phyloP scores from a whole-genome alignment of 2,797 vertebrate species.

The Channa striata region DNA sequence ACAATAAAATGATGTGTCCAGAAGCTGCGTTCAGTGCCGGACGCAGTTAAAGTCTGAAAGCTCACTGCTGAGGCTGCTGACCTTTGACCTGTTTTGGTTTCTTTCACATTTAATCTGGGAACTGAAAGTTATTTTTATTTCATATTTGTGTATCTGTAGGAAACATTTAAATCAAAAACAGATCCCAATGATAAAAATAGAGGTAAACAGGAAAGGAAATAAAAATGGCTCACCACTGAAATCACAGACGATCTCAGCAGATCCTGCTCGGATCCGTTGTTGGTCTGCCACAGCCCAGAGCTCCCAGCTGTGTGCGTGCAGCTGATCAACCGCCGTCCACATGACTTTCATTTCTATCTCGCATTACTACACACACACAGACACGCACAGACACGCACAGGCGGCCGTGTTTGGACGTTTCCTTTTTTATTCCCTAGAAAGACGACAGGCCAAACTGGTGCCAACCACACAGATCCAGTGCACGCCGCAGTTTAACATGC shows the following conservation, averaged over 20 bases:
- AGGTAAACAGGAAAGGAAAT: not conserved
- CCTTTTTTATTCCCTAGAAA: not conserved
- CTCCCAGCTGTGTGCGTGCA: constrained; percentile 61
- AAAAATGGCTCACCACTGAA: not conserved
- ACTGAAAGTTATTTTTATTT: no score
- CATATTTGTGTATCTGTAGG: no score
- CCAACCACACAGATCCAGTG: not conserved
- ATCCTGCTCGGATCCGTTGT: constrained; percentile 32
- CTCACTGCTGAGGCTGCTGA: no score
- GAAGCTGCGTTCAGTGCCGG: no score
- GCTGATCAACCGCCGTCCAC: constrained; percentile 64
- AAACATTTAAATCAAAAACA: not conserved
- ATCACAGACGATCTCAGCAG: constrained; percentile 5
- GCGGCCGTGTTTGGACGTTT: not conserved
- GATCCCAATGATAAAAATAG: not conserved
- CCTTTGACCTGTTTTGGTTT: no score
- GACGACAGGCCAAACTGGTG: not conserved
- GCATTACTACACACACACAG: constrained; percentile 5
- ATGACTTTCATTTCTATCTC: constrained; percentile 30
- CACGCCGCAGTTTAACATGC: not conserved
- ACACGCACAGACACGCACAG: constrained; percentile 15
- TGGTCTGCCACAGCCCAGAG: constrained; percentile 8
- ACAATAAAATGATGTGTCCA: no score
- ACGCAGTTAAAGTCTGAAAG: no score
- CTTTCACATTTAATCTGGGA: no score